A percentile compares a stretch with the other conserved stretches of the same genome.
These are phyloP conservation scores for Sepiola atlantica DNA, from an alignment of 2,888 invertebrate species.

Conservation along the genomic window DNA sequence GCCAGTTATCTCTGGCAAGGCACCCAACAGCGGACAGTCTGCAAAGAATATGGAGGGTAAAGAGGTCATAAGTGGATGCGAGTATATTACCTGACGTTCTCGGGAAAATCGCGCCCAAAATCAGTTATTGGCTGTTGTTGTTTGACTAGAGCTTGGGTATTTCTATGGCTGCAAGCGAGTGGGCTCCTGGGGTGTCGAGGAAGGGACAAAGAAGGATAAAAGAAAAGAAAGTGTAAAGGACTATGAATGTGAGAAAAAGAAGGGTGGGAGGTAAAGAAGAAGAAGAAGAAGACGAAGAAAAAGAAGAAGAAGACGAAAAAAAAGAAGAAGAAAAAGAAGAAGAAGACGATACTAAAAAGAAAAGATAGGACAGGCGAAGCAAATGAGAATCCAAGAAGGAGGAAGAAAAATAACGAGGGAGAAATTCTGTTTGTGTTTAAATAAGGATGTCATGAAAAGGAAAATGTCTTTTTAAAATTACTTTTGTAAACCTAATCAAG, in stretches of 20 bases:
- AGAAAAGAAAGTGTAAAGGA: background rate
- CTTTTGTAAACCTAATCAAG: background rate
- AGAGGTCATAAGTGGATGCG: background rate
- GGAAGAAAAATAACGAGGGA: background rate
- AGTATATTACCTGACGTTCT: constrained; percentile 21
- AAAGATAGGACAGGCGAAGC: too few species aligned
- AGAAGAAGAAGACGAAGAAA: background rate
- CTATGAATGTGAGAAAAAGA: background rate
- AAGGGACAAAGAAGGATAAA: background rate
- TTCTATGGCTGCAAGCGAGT: constrained; percentile 13
- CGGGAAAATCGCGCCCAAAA: background rate
- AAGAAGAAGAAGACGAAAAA: background rate
- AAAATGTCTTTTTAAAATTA: background rate
- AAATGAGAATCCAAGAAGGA: background rate
- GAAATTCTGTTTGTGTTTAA: background rate
- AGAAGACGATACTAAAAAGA: too few species aligned
- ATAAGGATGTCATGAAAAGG: background rate
- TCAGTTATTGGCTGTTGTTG: constrained; percentile 32
- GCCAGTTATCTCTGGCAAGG: background rate
- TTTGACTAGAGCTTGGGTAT: background rate
- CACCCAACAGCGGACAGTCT: constrained; percentile 22
- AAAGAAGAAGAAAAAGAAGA: background rate
- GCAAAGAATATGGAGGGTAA: background rate
- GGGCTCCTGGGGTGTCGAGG: background rate
- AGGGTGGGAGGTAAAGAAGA: background rate